Conservation (phyloP, 2,113 vertebrate genomes). For the Erythrolamprus reginae region DNA sequence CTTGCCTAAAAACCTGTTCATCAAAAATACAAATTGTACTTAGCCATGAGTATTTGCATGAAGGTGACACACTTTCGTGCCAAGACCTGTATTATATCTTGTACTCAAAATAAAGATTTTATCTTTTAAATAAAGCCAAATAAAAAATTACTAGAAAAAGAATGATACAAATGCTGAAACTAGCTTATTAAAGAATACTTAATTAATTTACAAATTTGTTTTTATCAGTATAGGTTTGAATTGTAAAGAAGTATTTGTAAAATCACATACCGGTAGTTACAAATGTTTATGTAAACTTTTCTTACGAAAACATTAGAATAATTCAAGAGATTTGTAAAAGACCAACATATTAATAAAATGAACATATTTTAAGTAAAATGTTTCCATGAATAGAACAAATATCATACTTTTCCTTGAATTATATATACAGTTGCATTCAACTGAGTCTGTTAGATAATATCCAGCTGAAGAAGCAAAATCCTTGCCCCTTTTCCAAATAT, state of each 20-base stretch:
- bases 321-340: slow-evolving; percentile 51
- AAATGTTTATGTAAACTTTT: slow-evolving; percentile 50
- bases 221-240: slow-evolving; percentile 54
- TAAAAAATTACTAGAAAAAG: slow-evolving; percentile 44
- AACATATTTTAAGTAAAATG: slow-evolving; percentile 30
- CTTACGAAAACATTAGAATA: slow-evolving; percentile 46
- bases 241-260: slow-evolving; percentile 59
- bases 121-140: slow-evolving; percentile 25
- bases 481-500: background rate
- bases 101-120: slow-evolving; percentile 23
- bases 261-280: slow-evolving; percentile 51
- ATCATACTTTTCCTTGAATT: slow-evolving; percentile 46
- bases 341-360: slow-evolving; percentile 27
- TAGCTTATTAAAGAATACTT: slow-evolving; percentile 64
- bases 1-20: slow-evolving; percentile 15
- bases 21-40: slow-evolving; percentile 18
- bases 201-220: slow-evolving; percentile 60
- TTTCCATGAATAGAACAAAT: slow-evolving; percentile 51
- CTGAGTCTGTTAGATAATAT: background rate
- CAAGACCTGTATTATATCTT: slow-evolving; percentile 5
- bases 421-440: background rate
- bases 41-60: background rate
- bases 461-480: background rate
- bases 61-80: background rate
- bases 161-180: slow-evolving; percentile 55